Evolutionary conservation across 2,888 invertebrate species (phyloP).

Genomic region (Tuta absoluta): DNA sequence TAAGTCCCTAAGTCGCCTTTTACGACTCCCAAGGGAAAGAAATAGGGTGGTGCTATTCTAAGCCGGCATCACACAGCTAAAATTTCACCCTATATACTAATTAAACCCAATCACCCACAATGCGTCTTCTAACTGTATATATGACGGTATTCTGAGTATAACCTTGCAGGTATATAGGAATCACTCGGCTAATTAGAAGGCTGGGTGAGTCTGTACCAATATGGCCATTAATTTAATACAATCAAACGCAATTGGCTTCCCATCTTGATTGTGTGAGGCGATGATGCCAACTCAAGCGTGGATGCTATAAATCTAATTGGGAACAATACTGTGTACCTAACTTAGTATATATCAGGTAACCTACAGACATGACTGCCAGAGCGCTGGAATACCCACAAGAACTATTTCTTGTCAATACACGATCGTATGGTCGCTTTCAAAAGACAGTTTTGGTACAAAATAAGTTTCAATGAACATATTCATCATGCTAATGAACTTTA

Average conservation of each 20-base stretch:
- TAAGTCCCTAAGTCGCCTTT: too few relatives aligned
- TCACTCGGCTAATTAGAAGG: constrained; percentile 20
- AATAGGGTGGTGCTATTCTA: too few relatives aligned
- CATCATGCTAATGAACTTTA: too few relatives aligned
- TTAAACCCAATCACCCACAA: too few relatives aligned
- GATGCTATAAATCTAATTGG: background rate
- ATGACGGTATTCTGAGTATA: background rate
- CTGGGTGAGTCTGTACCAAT: background rate
- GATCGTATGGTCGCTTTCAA: background rate
- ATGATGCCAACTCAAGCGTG: constrained; percentile 6
- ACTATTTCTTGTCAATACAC: too few relatives aligned
- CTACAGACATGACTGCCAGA: too few relatives aligned
- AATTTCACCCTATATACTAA: too few relatives aligned
- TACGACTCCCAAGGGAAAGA: too few relatives aligned
- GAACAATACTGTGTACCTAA: background rate
- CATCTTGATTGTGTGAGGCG: constrained; percentile 3
- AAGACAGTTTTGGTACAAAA: too few relatives aligned
- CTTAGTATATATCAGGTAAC: background rate
- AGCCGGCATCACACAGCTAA: too few relatives aligned
- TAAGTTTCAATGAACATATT: too few relatives aligned
- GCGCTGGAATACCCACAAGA: too few relatives aligned
- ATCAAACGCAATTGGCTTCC: constrained; percentile 19
- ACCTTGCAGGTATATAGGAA: background rate
- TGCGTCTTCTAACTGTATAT: background rate
- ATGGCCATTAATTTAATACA: constrained; percentile 23